phyloP scores from a whole-genome alignment of 2,888 invertebrate species.

The Villa cingulata region DNA sequence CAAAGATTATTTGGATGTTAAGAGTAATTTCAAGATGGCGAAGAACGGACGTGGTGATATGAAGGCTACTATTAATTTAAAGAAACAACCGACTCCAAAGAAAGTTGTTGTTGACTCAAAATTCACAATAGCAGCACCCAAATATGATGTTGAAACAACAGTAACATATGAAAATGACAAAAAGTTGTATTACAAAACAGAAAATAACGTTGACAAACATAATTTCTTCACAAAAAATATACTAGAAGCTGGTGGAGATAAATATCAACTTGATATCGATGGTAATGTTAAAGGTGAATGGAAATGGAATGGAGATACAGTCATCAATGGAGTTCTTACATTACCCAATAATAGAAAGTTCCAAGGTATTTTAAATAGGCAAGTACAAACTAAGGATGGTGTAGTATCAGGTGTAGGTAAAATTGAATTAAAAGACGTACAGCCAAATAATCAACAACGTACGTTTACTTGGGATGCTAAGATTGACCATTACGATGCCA shows the following conservation, averaged over 20 bases:
- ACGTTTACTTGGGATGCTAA: slow-evolving; percentile 32
- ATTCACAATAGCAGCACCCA: slow-evolving; percentile 45
- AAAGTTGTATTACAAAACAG: slow-evolving; percentile 50
- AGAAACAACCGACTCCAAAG: slow-evolving; percentile 21
- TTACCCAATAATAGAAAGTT: slow-evolving; percentile 30
- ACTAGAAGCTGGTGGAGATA: slow-evolving; percentile 38
- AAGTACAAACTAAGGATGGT: slow-evolving; percentile 35
- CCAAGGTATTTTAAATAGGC: slow-evolving; percentile 26
- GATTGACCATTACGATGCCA: slow-evolving; percentile 34
- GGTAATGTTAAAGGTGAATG: slow-evolving; percentile 23
- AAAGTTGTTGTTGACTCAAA: slow-evolving; percentile 38
- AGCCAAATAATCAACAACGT: slow-evolving; percentile 21
- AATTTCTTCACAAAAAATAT: slow-evolving; percentile 48
- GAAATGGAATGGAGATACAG: slow-evolving; percentile 24
- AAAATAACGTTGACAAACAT: slow-evolving; percentile 40
- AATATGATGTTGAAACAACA: slow-evolving; percentile 47
- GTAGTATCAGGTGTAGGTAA: slow-evolving; percentile 37
- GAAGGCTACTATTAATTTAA: slow-evolving; percentile 23
- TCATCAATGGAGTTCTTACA: slow-evolving; percentile 20
- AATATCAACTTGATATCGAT: slow-evolving; percentile 30
- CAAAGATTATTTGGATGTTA: slow-evolving; percentile 46
- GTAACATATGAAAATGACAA: slow-evolving; percentile 55
- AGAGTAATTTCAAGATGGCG: slow-evolving; percentile 47
- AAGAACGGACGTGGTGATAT: slow-evolving; percentile 52
- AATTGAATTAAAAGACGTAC: slow-evolving; percentile 35